Evolutionary conservation across 2,888 invertebrate genomes (phyloP), one percentile per base, ranked within the genome.

Genomic region (Pocota personata): DNA sequence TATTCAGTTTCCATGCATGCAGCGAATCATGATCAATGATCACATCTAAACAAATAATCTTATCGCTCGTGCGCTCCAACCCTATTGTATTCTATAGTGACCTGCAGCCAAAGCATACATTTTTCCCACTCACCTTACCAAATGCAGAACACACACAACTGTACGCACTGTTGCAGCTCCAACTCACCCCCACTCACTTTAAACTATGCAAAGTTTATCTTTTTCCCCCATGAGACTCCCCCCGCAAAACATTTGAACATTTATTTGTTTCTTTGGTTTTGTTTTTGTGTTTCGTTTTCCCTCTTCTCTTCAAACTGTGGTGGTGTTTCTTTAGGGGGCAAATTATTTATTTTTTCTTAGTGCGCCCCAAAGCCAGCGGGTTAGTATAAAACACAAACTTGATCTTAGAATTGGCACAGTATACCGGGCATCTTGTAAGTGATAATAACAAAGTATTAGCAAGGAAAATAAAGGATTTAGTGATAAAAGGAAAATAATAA

Each of bases 351-450:
- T 35, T 82, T 79, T 82, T 87, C 82, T 87, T 62, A 71, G 72
- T 82, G 66, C 82, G 75, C 67, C 80, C 73, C 62, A 77, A 73
- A 71, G 71, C 58, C 86, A 58, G 19, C 48, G 40, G 57, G 40
- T 82, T 83, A 87, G 91, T 92, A 92, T 92, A 92, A 91, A 92
- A 92, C 90, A 89, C 90, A 90, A 91, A 91, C 90, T 89, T 89
- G 89, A 89, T 89, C 88, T 90, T 89, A 91, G 92, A 92, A 92
- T 91, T 88, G 90, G 89, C 91, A 92, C 91, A 92, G 92, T 92
- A 91, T 91, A 90, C 90, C 92, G 92, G 90, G 91, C 91, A 91
- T 89, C 89, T 90, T 89, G 88, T 89, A 88, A 90, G 91, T 88
- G 91, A 90, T 90, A 88, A 89, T 89, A 91, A 89, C 91, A 83